phyloP scores from a whole-genome alignment of 2,113 vertebrate species.

The Macroglossus sobrinus region DNA sequence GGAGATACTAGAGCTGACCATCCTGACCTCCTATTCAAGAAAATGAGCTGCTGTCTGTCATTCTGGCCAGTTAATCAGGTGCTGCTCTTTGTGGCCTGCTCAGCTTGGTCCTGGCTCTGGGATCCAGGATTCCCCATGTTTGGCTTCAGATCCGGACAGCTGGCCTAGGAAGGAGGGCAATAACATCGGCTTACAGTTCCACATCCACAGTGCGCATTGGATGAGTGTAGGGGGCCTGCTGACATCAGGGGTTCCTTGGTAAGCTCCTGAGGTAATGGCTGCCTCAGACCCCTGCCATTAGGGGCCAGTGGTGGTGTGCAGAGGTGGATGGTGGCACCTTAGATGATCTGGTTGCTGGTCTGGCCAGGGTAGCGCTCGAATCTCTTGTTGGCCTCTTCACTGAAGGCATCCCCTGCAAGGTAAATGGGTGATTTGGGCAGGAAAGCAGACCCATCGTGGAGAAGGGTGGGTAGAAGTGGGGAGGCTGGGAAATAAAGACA shows the following conservation, averaged over 20 bases:
- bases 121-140: neutral
- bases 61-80: neutral
- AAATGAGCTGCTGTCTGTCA: neutral
- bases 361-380: constrained; percentile 97
- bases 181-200: neutral
- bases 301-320: constrained; percentile 47
- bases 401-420: constrained; percentile 91
- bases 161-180: neutral
- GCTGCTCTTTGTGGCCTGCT: neutral
- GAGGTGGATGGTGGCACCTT: constrained; percentile 53
- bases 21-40: neutral
- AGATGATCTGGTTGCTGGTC: constrained; percentile 94
- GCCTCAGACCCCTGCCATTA: constrained; percentile 39
- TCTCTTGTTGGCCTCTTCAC: constrained; percentile 93
- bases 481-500: neutral
- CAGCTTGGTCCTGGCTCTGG: neutral
- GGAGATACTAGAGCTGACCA: constrained; percentile 32
- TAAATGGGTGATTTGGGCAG: neutral
- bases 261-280: constrained; percentile 63
- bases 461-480: neutral
- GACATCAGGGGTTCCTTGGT: neutral
- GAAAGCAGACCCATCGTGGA: neutral
- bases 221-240: neutral
- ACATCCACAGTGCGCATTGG: neutral
- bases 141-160: neutral